A percentile compares a stretch with the other conserved stretches of the same genome.
These are phyloP conservation scores for Lutjanus argentimaculatus DNA, from an alignment of 2,797 vertebrate species.

Conservation along the genomic window DNA sequence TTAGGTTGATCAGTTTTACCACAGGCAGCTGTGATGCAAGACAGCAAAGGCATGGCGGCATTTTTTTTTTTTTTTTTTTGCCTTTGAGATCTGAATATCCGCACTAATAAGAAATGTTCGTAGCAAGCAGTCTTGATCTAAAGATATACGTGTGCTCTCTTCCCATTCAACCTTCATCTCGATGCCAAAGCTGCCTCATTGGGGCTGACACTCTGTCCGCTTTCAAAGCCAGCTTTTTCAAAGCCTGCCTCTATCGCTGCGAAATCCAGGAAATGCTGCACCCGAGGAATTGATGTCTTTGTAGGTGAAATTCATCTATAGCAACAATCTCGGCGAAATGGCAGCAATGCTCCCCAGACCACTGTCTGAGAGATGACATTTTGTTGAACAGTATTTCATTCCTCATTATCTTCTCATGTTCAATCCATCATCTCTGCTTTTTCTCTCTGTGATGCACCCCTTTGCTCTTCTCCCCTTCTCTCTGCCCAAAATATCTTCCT, in stretches of 20 bases:
- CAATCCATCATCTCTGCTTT: conserved; percentile 64
- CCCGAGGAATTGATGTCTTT: conserved; percentile 71
- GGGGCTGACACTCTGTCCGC: conserved; percentile 53
- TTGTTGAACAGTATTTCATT: conserved; percentile 77
- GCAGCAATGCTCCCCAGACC: conserved; percentile 72
- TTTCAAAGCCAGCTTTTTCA: conserved; percentile 72
- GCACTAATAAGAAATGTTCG: conserved; percentile 51
- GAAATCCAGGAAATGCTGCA: conserved; percentile 67
- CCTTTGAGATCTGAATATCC: conserved; percentile 37
- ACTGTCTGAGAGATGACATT: conserved; percentile 77
- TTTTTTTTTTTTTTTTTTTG: conserved; percentile 40
- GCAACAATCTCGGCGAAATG: conserved; percentile 74
- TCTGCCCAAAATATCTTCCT: conserved; percentile 55
- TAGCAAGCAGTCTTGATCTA: conserved; percentile 51
- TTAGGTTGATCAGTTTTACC: conserved; percentile 43
- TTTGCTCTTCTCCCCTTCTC: conserved; percentile 40
- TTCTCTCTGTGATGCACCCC: conserved; percentile 39
- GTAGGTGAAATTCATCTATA: conserved; percentile 73
- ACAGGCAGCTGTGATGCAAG: conserved; percentile 6
- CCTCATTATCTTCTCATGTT: conserved; percentile 77
- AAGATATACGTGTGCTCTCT: conserved; percentile 34
- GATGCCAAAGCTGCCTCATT: conserved; percentile 51
- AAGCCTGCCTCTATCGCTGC: conserved; percentile 53
- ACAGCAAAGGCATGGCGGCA: conserved; percentile 14
- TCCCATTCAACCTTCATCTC: conserved; percentile 62